Percentiles rank a stretch among this genome's conserved stretches.
Evolutionary conservation across 2,888 invertebrate species (phyloP).

Genomic region (Strigamia crassipes): DNA sequence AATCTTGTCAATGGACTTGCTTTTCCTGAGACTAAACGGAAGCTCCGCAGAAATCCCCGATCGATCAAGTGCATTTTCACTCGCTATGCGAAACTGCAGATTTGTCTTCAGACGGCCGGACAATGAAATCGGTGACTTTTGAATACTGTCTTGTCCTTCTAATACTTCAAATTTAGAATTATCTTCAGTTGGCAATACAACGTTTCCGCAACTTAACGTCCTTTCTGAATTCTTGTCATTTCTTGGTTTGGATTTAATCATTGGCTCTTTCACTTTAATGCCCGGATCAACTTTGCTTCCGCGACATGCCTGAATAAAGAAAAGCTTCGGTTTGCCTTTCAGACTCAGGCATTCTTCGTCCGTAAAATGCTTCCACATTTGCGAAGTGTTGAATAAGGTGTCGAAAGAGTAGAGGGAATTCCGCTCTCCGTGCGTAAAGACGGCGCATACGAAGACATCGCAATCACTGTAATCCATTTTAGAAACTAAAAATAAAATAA

Average conservation of each 20-base stretch:
- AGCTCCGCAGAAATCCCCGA: neutral
- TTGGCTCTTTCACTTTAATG: neutral
- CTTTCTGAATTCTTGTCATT: neutral
- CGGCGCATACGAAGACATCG: constrained; percentile 5
- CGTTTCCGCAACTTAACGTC: too few relatives aligned
- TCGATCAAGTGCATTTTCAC: neutral
- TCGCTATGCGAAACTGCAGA: neutral
- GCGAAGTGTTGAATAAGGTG: neutral
- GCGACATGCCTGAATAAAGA: constrained; percentile 15
- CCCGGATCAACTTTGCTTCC: neutral
- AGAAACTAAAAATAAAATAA: neutral
- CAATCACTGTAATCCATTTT: neutral
- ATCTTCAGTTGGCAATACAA: too few relatives aligned
- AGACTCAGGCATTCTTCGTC: constrained; percentile 3
- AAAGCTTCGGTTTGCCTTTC: constrained; percentile 27
- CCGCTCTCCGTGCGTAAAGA: constrained; percentile 18
- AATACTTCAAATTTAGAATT: too few relatives aligned
- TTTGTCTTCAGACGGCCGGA: too few relatives aligned
- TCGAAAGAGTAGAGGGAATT: neutral
- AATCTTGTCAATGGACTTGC: neutral
- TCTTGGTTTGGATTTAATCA: neutral
- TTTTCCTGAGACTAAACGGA: neutral
- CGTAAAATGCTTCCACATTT: constrained; percentile 15
- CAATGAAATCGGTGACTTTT: too few relatives aligned
- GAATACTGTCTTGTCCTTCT: too few relatives aligned